These are phyloP conservation scores for Bombus difficillimus DNA, from an alignment of 1,140 invertebrate species.

Conservation along the genomic window DNA sequence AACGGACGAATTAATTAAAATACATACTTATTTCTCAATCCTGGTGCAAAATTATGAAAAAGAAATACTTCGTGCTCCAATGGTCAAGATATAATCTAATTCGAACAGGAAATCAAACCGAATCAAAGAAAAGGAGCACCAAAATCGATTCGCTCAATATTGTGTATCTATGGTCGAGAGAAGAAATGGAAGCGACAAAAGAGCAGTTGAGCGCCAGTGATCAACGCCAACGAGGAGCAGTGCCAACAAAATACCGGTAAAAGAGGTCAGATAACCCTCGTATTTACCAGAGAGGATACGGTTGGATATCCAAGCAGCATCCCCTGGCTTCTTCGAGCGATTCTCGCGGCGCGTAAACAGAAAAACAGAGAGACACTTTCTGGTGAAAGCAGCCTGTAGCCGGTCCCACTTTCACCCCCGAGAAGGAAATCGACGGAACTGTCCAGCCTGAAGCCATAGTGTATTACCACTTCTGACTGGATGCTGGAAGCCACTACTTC, in stretches of 20 bases:
- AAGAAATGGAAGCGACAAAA: background rate
- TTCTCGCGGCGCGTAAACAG: conserved; percentile 69
- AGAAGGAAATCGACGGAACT: conserved; percentile 38
- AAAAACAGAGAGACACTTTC: conserved; percentile 71
- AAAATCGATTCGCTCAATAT: no score
- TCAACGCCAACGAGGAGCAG: conserved; percentile 2
- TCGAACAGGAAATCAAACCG: background rate
- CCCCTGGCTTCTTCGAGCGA: conserved; percentile 33
- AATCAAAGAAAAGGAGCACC: background rate
- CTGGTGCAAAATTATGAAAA: no score
- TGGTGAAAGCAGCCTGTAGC: conserved; percentile 57
- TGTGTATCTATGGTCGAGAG: background rate
- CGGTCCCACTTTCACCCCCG: conserved; percentile 14
- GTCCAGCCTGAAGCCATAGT: conserved; percentile 14
- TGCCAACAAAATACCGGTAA: background rate
- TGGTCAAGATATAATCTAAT: no score
- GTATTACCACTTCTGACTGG: conserved; percentile 5
- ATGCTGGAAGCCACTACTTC: conserved; percentile 27
- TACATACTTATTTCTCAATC: no score
- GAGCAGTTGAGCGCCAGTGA: conserved; percentile 14
- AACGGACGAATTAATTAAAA: no score
- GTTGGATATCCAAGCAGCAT: conserved; percentile 53
- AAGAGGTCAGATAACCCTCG: conserved; percentile 68
- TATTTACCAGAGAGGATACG: conserved; percentile 73
- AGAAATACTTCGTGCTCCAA: no score